These are phyloP conservation scores for Morelia viridis DNA, from an alignment of 2,797 vertebrate species.

Conservation along the genomic window DNA sequence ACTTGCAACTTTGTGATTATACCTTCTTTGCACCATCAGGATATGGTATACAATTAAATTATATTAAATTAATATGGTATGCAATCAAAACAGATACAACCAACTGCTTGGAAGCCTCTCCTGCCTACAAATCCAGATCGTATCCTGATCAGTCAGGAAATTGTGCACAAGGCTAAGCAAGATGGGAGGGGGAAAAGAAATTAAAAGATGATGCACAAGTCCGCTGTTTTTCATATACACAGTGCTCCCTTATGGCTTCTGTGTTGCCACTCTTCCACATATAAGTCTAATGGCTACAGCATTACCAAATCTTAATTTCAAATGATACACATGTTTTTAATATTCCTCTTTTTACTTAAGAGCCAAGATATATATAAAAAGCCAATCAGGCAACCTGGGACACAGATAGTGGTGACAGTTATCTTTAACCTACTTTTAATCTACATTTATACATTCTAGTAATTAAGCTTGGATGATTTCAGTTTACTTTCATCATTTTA, in stretches of 20 bases:
- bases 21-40: not conserved
- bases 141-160: not conserved
- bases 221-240: not conserved
- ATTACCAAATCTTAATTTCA: not conserved
- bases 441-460: slow-evolving; percentile 20
- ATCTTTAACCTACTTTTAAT: slow-evolving; percentile 28
- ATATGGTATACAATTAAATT: no score
- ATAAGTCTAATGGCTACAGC: slow-evolving; percentile 4
- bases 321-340: slow-evolving; percentile 15
- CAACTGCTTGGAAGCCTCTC: not conserved
- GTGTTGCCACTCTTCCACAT: not conserved
- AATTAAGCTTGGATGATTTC: slow-evolving; percentile 58
- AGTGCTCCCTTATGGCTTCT: not conserved
- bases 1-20: not conserved
- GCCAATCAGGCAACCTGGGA: slow-evolving; percentile 44
- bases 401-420: slow-evolving; percentile 38
- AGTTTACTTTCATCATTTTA: slow-evolving; percentile 55
- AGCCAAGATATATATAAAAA: slow-evolving; percentile 32
- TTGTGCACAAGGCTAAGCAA: not conserved
- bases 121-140: not conserved
- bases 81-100: no score
- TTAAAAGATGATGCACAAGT: not conserved
- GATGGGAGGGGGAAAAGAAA: not conserved
- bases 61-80: not conserved
- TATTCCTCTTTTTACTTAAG: slow-evolving; percentile 18